Base-by-base conservation (phyloP, 2,888 invertebrate species). In the Lepidocyrtoides sp. region DNA sequence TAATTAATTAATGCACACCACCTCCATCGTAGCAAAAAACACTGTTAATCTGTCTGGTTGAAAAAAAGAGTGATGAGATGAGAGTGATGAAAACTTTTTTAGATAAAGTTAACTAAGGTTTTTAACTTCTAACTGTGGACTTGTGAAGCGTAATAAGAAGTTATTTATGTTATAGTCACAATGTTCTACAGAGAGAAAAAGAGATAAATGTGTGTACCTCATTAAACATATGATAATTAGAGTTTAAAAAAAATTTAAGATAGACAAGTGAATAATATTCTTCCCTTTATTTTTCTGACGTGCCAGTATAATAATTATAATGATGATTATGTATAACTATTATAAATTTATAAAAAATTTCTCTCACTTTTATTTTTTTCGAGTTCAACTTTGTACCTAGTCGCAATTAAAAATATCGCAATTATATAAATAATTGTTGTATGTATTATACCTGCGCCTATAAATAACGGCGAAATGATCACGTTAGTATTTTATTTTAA, bases 331-430 rank as follows among this genome's bases (percentile, higher is more conserved):
- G 36, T 36, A 36, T n/a, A n/a, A n/a, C n/a, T n/a, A n/a, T n/a
- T n/a, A n/a, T n/a, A n/a, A n/a, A 17, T n/a, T 17, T 54, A 54
- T 12, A 20, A 54, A 10, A 8, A 48, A 8, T 12, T 48, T 48
- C 2, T 7, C 44, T 48, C 2, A 12, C 10, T 10, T 48, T 12
- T 48, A 2, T 57, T 23, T 8, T 29, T 10, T 63, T 63, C 23
- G 14, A 63, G 63, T 63, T 26, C 69, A 69, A 69, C 41, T 41
- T 17, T 69, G 69, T 69, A 69, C 69, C 69, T 69, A 69, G 69
- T 69, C 69, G 69, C 69, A 63, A 14, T 10, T n/a, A n/a, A 26
- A 23, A 41, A 36, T 41, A 36, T 41, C 36, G 69, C 69, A 69
- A 66, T 60, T 20, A 20, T n/a, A n/a, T 20, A 7, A 57, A 2